Base-by-base conservation (phyloP, 2,113 vertebrate species). In the Pitta sordida region DNA sequence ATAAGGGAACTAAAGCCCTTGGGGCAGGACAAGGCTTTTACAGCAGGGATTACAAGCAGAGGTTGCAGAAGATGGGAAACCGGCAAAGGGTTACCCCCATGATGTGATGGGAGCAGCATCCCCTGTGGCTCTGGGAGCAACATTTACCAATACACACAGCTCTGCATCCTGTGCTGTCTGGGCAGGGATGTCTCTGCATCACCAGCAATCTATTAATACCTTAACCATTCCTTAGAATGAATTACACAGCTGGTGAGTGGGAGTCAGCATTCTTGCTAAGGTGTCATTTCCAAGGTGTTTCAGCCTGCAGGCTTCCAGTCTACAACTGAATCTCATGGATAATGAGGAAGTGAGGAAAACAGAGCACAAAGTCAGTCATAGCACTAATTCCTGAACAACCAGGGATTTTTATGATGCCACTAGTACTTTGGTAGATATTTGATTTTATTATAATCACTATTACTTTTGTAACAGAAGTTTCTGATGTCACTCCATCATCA, bases 221-320 rank as follows among this genome's bases (percentile, higher is more conserved):
- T 51, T 49, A 90, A 39, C 34, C 46, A 32, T 86, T 90, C 17
- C 37, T 64, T 53, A 34, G 11, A n/a, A 73, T 43, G 69, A 86
- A 30, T 68, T 62, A 46, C 88, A 67, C 51, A 79, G 43, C 74
- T 88, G 63, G 26, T 68, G 36, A 7, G 41, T 83, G 18, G 59
- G 73, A 93, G 88, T 71, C 91, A 65, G 22, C 29, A 55, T 60
- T 68, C 84, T 80, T 75, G 26, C 37, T 78, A 79, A 65, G 64
- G 53, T 83, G 43, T 83, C 78, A n/a, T 95, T 92, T 95, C 51
- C 92, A 95, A 96, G 87, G 71, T 81, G 67, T 46, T 86, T 39
- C 59, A 86, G 85, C 55, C 63, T 71, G 90, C 49, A 43, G 82
- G 62, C 68, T 93, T 68, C 32, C 20, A 81, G 51, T 79, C 58